Conservation (phyloP, 2,797 vertebrate genomes). For the Rallus crepitans region DNA sequence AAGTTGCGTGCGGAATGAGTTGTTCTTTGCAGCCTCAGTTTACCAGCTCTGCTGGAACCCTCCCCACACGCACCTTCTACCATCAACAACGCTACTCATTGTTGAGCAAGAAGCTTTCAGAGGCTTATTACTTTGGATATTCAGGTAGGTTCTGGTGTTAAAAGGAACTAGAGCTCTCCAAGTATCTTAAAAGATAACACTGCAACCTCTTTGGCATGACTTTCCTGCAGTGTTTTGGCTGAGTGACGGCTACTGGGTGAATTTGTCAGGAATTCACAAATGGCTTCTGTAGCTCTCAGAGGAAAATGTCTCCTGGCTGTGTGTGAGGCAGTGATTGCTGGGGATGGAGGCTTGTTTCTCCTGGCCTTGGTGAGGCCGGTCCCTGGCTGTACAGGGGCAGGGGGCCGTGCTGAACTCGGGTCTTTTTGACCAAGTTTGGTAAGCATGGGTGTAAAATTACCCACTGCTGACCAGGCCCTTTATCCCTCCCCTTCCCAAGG, state of each 20-base stretch:
- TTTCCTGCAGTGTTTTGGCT: background rate
- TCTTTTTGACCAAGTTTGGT: background rate
- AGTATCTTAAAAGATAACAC: background rate
- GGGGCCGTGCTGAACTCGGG: accelerated
- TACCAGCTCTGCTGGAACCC: background rate
- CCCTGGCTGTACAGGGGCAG: background rate
- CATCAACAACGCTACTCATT: background rate
- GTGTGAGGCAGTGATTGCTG: background rate
- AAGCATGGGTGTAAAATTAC: background rate
- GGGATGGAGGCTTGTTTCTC: background rate
- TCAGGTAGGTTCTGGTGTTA: background rate
- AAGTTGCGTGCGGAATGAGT: background rate
- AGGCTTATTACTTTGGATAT: background rate
- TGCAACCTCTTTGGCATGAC: background rate
- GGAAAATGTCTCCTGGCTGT: background rate
- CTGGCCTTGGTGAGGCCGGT: accelerated
- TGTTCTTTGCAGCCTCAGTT: background rate
- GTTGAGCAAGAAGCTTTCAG: background rate
- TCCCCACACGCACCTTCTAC: background rate
- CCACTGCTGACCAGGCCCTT: accelerated
- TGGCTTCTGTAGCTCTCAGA: background rate
- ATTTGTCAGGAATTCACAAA: background rate
- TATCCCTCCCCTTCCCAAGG: background rate
- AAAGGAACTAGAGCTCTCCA: background rate
- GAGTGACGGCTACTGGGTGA: background rate